Conservation (phyloP, 1,140 invertebrate genomes). For the Akabosia matsudoensis region DNA sequence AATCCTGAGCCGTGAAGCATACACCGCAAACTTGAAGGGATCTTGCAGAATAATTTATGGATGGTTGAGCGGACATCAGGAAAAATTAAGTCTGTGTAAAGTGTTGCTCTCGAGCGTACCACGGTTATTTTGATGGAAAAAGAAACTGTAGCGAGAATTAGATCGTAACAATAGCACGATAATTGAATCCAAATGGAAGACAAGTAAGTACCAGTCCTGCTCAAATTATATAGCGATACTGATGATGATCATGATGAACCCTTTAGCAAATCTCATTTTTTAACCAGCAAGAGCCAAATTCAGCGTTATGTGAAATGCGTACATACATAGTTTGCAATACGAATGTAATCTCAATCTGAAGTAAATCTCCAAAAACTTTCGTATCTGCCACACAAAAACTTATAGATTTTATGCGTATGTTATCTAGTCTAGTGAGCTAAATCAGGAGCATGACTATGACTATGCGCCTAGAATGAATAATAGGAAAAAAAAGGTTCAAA, state of each 20-base stretch:
- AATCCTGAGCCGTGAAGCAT: too few species aligned
- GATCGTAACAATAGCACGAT: slow-evolving; percentile 3
- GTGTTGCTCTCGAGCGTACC: too few species aligned
- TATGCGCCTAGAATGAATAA: too few species aligned
- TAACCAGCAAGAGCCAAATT: neutral
- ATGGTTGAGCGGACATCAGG: slow-evolving; percentile 2
- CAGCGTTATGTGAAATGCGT: neutral
- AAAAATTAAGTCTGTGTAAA: neutral
- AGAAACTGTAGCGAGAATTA: neutral
- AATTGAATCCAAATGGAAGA: neutral
- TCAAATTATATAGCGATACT: neutral
- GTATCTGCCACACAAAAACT: neutral
- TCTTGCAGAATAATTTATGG: neutral
- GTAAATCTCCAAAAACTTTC: too few species aligned
- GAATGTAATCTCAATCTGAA: too few species aligned
- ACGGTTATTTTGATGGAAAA: neutral
- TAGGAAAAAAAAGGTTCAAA: too few species aligned
- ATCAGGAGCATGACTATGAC: neutral
- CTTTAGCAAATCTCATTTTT: slow-evolving; percentile 5
- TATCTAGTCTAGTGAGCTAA: too few species aligned
- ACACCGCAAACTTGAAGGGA: neutral
- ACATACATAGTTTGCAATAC: too few species aligned
- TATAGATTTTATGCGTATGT: too few species aligned
- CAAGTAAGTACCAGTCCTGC: neutral
- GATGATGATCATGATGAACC: slow-evolving; percentile 17